Base-by-base conservation (phyloP, 2,797 vertebrate genomes). In the Eulemur albifrons region DNA sequence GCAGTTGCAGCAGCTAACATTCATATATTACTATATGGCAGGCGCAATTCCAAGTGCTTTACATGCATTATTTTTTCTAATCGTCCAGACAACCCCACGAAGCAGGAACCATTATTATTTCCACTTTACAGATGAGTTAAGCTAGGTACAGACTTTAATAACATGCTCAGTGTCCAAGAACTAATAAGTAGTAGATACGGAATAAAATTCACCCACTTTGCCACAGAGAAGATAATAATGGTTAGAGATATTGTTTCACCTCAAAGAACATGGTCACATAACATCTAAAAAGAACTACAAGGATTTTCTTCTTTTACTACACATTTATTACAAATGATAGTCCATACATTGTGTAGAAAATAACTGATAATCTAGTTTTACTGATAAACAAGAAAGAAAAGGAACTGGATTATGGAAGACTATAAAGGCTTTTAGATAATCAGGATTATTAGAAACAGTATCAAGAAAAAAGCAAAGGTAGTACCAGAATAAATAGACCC, bases 221-320 rank as follows among this genome's bases (percentile, higher is more conserved):
- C 15, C 65, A 81, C 48, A 67, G 0, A 38, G 27, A 67, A 17
- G 43, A 86, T 85, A 90, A 48, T 38, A 88, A 90, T 18, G 23
- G 38, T 63, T 18, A 67, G 6, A 25, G 5, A 30, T 70, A 15
- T 27, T 84, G 73, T 52, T 52, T 12, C 32, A 84, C 79, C 25
- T 25, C 7, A 91, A 92, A 81, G 75, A 21, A 90, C 7, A 79
- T 32, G 18, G 18, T 75, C 50, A 90, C 5, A 43, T 48, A 80
- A 48, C 18, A 54, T 35, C 35, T 82, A 61, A 83, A 85, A 7
- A 79, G 48, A 91, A 88, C 15, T 43, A 57, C 11, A 88, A 30
- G 30, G 10, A 72, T 17, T 35, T 63, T 94, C 52, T 88, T 70
- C n/a, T 93, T 92, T 96, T 89, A 48, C n/a, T 87, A 84, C 40